Evolutionary conservation across 2,797 vertebrate genomes (phyloP).

Genomic region (Acanthiza pusilla): DNA sequence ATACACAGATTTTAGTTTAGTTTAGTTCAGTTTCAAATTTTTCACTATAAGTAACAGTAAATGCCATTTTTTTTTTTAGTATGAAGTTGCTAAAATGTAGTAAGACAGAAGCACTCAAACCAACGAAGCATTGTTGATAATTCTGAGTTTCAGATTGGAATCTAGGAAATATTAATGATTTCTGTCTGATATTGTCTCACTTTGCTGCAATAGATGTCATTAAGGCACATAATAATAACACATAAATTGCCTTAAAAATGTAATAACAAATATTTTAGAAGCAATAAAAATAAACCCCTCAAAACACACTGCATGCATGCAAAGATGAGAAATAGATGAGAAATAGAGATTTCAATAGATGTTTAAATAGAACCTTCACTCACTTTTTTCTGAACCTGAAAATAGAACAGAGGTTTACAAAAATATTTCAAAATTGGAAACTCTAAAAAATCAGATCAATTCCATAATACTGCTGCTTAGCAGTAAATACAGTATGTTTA

Average conservation of each 20-base stretch:
- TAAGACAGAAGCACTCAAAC: conserved; percentile 31
- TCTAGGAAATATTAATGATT: conserved; percentile 54
- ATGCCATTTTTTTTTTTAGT: background rate
- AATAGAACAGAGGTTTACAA: background rate
- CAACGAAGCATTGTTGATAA: conserved; percentile 49
- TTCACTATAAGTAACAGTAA: background rate
- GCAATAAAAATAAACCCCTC: background rate
- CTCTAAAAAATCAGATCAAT: background rate
- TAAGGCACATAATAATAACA: conserved; percentile 18
- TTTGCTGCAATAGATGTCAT: conserved; percentile 35
- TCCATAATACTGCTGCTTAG: background rate
- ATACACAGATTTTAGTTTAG: background rate
- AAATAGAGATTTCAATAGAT: background rate
- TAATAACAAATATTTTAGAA: conserved; percentile 19
- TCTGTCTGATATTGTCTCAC: conserved; percentile 29
- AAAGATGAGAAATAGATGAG: background rate
- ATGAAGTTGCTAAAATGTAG: background rate
- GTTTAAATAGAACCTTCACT: background rate
- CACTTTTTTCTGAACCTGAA: background rate
- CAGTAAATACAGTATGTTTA: background rate
- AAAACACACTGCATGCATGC: background rate
- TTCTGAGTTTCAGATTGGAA: conserved; percentile 38
- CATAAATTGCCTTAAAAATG: conserved; percentile 37
- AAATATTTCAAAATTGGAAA: background rate
- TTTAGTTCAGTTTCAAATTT: background rate